Conservation (phyloP, 92 coral and sea anemone species). For the Porites lobata region DNA sequence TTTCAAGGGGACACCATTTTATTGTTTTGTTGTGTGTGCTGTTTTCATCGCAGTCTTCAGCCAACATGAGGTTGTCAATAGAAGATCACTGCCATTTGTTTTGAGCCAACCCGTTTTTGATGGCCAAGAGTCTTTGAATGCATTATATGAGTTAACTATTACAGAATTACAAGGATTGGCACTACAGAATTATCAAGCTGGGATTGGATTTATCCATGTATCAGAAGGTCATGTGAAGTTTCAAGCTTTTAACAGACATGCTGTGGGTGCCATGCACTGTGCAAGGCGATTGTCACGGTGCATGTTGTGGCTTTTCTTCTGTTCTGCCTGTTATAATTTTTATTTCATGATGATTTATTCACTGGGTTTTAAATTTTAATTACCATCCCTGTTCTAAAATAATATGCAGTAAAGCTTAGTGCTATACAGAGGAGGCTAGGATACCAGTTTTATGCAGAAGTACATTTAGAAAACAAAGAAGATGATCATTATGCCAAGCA, state of each 20-base stretch:
- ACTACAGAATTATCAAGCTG: slow-evolving; percentile 71
- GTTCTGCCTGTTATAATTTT: slow-evolving; percentile 64
- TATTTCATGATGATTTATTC: slow-evolving; percentile 50
- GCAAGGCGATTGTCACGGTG: slow-evolving; percentile 66
- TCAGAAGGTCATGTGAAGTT: slow-evolving; percentile 73
- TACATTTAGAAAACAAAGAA: no score
- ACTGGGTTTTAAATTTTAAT: slow-evolving; percentile 21
- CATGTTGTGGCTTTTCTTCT: slow-evolving; percentile 65
- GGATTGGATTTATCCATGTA: slow-evolving; percentile 62
- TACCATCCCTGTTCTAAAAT: background rate
- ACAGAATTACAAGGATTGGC: slow-evolving; percentile 75
- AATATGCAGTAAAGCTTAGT: no score
- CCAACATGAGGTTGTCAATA: slow-evolving; percentile 79
- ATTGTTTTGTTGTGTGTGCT: slow-evolving; percentile 56
- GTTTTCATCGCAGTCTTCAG: slow-evolving; percentile 63
- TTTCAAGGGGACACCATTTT: slow-evolving; percentile 46
- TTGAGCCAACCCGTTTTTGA: slow-evolving; percentile 72
- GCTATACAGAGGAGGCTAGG: no score
- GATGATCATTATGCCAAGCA: no score
- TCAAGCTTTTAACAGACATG: slow-evolving; percentile 81
- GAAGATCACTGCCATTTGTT: slow-evolving; percentile 68
- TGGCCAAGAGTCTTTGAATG: slow-evolving; percentile 54
- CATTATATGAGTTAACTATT: slow-evolving; percentile 71
- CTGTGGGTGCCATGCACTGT: slow-evolving; percentile 46
- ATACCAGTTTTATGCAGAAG: no score